phyloP scores from a whole-genome alignment of 2,113 vertebrate genomes.

The Strigops habroptila region DNA sequence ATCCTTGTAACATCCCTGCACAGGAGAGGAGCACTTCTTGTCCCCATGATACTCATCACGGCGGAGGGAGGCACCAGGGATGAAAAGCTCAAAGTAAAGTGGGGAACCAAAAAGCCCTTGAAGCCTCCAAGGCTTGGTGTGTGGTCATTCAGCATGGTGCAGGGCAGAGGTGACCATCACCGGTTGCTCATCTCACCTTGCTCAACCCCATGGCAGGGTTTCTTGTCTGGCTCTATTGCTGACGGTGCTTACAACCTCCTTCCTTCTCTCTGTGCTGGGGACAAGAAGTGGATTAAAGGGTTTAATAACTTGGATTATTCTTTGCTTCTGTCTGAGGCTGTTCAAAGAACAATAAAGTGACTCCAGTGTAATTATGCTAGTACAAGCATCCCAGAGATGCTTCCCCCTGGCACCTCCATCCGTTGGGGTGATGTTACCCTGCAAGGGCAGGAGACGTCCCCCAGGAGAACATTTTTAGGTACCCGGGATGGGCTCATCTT shows the following conservation, averaged over 20 bases:
- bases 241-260: background rate
- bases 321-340: background rate
- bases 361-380: background rate
- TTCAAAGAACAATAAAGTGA: background rate
- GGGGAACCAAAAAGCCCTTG: background rate
- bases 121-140: background rate
- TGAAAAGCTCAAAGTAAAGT: background rate
- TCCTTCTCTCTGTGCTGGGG: background rate
- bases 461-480: no score
- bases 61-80: background rate
- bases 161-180: background rate
- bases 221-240: background rate
- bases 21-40: background rate
- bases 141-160: background rate
- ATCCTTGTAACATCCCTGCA: background rate
- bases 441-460: rapidly evolving
- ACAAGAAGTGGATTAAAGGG: background rate
- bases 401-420: background rate
- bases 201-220: background rate
- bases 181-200: background rate
- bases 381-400: background rate
- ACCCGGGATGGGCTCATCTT: background rate
- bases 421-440: rapidly evolving
- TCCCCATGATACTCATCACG: rapidly evolving
- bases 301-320: background rate